Conservation (phyloP, 2,113 vertebrate species). For the Heteronetta atricapilla region DNA sequence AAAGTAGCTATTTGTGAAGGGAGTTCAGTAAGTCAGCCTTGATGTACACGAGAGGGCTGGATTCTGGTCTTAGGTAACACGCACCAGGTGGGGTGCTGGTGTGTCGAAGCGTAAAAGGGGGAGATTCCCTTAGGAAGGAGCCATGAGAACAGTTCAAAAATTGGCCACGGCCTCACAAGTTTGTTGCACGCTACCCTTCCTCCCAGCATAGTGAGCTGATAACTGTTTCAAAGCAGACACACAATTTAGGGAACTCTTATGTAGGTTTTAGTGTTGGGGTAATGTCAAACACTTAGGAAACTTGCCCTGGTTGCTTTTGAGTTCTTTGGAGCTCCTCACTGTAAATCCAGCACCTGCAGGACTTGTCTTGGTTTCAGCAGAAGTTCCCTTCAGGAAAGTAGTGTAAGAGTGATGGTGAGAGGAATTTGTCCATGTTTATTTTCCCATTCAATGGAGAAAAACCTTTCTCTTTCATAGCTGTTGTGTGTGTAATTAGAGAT, state of each 20-base stretch:
- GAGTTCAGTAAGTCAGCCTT: background rate
- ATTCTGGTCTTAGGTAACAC: background rate
- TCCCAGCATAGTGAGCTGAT: background rate
- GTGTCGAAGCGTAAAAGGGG: background rate
- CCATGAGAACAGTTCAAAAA: background rate
- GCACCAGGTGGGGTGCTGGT: background rate
- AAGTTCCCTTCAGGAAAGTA: background rate
- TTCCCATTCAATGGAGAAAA: background rate
- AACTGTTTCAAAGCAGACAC: background rate
- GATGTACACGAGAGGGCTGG: fast-evolving
- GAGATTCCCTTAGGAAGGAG: background rate
- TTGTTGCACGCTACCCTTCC: background rate
- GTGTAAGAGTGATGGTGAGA: background rate
- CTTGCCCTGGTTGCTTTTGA: background rate
- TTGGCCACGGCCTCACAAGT: background rate
- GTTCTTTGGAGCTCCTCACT: background rate
- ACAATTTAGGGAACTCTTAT: background rate
- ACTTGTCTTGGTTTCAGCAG: background rate
- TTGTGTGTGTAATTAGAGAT: constrained; percentile 55
- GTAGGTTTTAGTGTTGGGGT: background rate
- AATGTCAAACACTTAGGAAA: background rate
- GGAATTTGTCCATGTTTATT: constrained; percentile 18
- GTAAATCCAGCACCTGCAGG: background rate
- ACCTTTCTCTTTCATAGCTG: background rate
- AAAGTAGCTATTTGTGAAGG: background rate